Base-by-base conservation (phyloP, 2,888 invertebrate species). In the Petrolisthes manimaculis region DNA sequence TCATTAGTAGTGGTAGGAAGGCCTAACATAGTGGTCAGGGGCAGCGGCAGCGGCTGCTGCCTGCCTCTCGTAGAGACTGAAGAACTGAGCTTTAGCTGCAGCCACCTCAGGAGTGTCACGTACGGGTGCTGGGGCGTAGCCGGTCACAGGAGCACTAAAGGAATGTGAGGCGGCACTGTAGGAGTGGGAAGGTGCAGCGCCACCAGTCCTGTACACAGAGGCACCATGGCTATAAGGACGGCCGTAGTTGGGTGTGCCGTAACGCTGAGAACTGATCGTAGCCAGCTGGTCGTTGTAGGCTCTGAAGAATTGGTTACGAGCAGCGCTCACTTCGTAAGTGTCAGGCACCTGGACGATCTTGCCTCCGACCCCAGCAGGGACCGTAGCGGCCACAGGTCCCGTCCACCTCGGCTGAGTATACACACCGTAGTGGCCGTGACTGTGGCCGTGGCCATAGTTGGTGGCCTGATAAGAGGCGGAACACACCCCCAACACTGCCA, bases 1-100 rank as follows among this genome's bases (percentile, higher is more conserved):
- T 37, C 37, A 37, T 37, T 37, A 37, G 37, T 37, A 37, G 37
- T 37, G 37, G 37, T 37, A 37, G 37, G 37, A 37, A 37, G 37
- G 2, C 37, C 37, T 37, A 37, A 75, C n/a, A 61, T 86, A 75
- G 54, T 81, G n/a, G 82, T 86, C 86, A 4, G 86, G 86, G 0
- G 86, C 86, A 5, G 86, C 86, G 77, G 86, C 86, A 55, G 86
- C 86, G 51, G 86, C 86, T 56, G 86, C 86, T 9, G 86, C 86
- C 67, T 75, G 77, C 24, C 51, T 24, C 21, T 86, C 37, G 78
- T 56, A 86, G 83, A 55, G 24, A 21, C 5, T 51, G 83, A 86
- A 83, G 78, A 83, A 83, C 67, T 86, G 24, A n/a, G 61, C 78
- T 53, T 83, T 86, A 37, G 83, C 83, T 55, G 83, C 86, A 9